Conservation (phyloP, 2,888 invertebrate species). For the Conops quadrifasciatus region DNA sequence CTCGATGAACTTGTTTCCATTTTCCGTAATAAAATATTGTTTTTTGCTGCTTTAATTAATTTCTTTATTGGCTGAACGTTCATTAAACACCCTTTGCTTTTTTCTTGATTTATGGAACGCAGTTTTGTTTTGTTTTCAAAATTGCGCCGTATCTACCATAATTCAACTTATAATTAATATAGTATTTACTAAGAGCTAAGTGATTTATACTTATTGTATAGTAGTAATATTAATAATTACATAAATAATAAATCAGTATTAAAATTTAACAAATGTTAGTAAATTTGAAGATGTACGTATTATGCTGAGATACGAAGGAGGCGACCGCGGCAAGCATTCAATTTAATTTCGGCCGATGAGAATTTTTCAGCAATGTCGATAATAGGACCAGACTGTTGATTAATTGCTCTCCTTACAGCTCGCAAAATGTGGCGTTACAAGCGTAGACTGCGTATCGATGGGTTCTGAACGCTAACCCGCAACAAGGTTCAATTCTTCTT, state of each 20-base stretch:
- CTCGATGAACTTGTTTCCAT: no score
- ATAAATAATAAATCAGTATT: constrained; percentile 13
- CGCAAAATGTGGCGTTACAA: not conserved
- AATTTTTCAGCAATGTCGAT: not conserved
- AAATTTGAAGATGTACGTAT: not conserved
- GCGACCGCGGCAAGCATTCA: not conserved
- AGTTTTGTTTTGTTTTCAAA: constrained; percentile 1
- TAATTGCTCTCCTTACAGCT: not conserved
- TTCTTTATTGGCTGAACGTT: not conserved
- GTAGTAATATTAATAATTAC: not conserved
- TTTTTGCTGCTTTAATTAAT: not conserved
- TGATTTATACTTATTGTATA: constrained; percentile 8
- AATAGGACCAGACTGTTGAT: not conserved
- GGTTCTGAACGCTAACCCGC: no score
- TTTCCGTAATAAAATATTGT: not conserved
- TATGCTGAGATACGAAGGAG: not conserved
- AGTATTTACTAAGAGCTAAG: not conserved
- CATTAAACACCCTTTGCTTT: not conserved
- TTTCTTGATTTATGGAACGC: not conserved
- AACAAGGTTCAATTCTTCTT: not conserved
- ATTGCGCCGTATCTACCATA: not conserved
- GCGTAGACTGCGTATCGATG: not conserved
- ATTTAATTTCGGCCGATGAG: not conserved
- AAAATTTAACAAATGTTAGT: not conserved
- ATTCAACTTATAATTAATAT: constrained; percentile 6